Evolutionary conservation across 2,113 vertebrate species (phyloP), one percentile per base, ranked within the genome.

Genomic region (Indicator maculatus): DNA sequence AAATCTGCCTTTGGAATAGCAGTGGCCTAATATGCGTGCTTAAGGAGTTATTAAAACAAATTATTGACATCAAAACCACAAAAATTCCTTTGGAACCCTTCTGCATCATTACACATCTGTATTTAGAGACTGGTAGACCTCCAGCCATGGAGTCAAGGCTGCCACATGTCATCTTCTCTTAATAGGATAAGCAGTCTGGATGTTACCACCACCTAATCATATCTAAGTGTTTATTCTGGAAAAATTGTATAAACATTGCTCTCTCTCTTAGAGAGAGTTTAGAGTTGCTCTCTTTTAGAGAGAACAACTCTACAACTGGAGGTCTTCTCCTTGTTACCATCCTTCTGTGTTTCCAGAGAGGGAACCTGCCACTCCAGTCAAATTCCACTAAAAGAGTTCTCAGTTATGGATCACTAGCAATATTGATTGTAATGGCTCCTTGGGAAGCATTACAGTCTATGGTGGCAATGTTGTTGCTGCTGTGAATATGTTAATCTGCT

Each of bases 371-470:
- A 71, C 83, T 89, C 92, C 83, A 67, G 79, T 88, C 92, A 92
- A 67, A 78, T 69, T 58, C 59, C 66, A n/a, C 85, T 91, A 86
- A 97, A 79, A 92, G 73, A 95, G 72, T 90, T 86, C 75, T 96
- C 86, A 70, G 90, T 91, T 94, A 90, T 70, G 83, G 83, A 95
- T 97, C 82, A 2, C 94, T 96, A 87, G 77, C 78, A 94, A 76
- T 93, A 97, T 92, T 93, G 91, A 95, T 96, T 95, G 81, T 67
- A 94, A 93, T 13, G n/a, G 77, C 45, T 95, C 90, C 93, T 94
- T 84, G 93, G 84, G 88, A 96, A 94, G 86, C 90, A 95, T 95
- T 89, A 91, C 50, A 80, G 85, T 65, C 79, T 82, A 79, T 91
- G 55, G 21, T 14, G 74, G 81, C 59, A 63, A 76, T 24, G 66